A percentile compares a stretch with the other conserved stretches of the same genome.
These are phyloP conservation scores for Orthosia gothica DNA, from an alignment of 2,888 invertebrate genomes.

Conservation along the genomic window DNA sequence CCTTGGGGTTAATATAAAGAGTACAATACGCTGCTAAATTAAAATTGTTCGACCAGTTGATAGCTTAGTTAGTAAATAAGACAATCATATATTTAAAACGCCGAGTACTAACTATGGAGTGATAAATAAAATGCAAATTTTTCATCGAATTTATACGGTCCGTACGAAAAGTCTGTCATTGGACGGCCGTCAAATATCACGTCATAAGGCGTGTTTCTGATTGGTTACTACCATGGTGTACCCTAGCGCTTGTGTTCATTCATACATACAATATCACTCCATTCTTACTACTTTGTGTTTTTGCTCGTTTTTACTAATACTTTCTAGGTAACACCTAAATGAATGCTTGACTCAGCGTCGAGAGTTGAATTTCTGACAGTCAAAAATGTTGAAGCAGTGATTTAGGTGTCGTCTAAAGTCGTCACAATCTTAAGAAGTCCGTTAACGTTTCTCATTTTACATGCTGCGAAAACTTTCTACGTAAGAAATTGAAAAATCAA, in stretches of 20 bases:
- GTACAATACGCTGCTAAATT: conserved; percentile 28
- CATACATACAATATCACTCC: not conserved
- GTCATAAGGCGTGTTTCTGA: conserved; percentile 1
- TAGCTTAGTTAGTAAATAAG: conserved; percentile 21
- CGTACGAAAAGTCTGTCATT: not conserved
- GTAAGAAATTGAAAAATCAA: too few relatives aligned
- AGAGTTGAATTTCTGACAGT: too few relatives aligned
- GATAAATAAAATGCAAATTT: not conserved
- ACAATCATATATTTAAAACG: conserved; percentile 4
- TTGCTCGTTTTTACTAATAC: too few relatives aligned
- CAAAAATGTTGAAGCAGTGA: too few relatives aligned
- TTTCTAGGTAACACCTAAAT: too few relatives aligned
- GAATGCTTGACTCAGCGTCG: too few relatives aligned
- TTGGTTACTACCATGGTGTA: not conserved
- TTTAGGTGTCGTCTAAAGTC: too few relatives aligned
- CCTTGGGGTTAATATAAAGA: conserved; percentile 20
- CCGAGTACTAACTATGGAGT: conserved; percentile 6
- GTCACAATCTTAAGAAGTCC: too few relatives aligned
- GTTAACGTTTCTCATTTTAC: too few relatives aligned
- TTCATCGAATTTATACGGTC: not conserved
- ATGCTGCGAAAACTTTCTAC: too few relatives aligned
- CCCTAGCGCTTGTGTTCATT: not conserved
- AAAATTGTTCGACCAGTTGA: conserved; percentile 2
- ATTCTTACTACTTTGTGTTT: conserved; percentile 25
- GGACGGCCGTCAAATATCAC: not conserved